phyloP scores from a whole-genome alignment of 2,113 vertebrate species.

The Xyrauchen texanus region DNA sequence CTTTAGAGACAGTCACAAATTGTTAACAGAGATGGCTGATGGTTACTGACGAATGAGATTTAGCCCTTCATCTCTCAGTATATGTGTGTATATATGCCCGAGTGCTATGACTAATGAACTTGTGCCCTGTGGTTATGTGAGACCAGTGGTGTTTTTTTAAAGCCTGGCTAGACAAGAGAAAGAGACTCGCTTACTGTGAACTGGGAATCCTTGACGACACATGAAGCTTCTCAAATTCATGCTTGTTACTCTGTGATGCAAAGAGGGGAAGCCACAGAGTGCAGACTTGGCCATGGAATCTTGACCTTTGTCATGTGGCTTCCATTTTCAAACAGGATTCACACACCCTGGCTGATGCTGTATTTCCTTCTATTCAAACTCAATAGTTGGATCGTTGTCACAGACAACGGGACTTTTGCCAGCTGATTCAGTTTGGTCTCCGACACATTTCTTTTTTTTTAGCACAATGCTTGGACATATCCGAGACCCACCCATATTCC shows the following conservation, averaged over 20 bases:
- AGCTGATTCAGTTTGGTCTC: neutral
- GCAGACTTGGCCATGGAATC: conserved; percentile 8
- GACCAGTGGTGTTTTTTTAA: conserved; percentile 23
- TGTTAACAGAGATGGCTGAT: neutral
- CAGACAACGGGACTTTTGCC: neutral
- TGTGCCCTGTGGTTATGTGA: neutral
- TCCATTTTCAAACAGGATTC: conserved; percentile 12
- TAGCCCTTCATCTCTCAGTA: neutral
- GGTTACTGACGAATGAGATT: neutral
- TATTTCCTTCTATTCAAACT: conserved; percentile 50
- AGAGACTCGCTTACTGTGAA: neutral
- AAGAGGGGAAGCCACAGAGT: neutral
- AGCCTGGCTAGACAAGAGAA: conserved; percentile 23
- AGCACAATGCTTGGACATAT: conserved; percentile 1
- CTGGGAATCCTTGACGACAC: conserved; percentile 1
- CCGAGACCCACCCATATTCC: neutral
- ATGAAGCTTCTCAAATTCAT: neutral
- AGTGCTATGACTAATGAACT: conserved; percentile 28
- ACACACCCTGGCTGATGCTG: neutral
- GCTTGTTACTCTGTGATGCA: neutral
- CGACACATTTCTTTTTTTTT: neutral
- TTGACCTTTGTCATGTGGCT: conserved; percentile 32
- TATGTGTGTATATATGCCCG: conserved; percentile 1
- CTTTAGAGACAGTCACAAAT: conserved; percentile 4
- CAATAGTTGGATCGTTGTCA: conserved; percentile 10